A percentile compares a stretch with the other conserved stretches of the same genome.
phyloP scores from a whole-genome alignment of 2,797 vertebrate species.

The Ciconia nigra region DNA sequence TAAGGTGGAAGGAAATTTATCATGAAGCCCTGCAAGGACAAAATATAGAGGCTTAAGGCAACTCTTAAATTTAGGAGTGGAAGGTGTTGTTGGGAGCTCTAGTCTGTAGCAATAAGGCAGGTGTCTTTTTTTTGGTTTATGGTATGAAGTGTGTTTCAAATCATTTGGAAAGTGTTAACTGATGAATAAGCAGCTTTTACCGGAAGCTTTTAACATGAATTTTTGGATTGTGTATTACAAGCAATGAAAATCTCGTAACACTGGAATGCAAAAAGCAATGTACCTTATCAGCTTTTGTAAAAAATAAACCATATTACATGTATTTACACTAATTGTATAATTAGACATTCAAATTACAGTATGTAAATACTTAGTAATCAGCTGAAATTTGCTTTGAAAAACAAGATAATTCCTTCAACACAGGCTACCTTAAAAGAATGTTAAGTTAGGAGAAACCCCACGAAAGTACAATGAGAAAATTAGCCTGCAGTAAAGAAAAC shows the following conservation, averaged over 20 bases:
- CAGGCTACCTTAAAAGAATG: conserved; percentile 81
- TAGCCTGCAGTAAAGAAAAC: conserved; percentile 71
- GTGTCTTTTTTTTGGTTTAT: background rate
- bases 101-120: background rate
- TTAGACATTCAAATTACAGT: conserved; percentile 82
- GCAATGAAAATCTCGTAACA: conserved; percentile 24
- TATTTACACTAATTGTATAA: conserved; percentile 83
- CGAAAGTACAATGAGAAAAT: conserved; percentile 72
- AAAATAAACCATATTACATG: conserved; percentile 80
- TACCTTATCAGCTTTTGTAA: conserved; percentile 72
- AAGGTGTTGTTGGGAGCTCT: background rate
- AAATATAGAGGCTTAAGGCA: background rate
- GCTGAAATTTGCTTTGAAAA: conserved; percentile 83
- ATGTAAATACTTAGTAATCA: conserved; percentile 85
- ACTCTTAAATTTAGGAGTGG: background rate
- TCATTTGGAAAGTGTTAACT: background rate
- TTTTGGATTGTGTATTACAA: background rate
- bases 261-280: conserved; percentile 58
- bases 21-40: background rate
- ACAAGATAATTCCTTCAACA: conserved; percentile 82
- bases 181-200: background rate
- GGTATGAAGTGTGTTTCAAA: background rate
- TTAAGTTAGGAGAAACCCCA: conserved; percentile 75
- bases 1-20: background rate
- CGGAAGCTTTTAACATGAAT: background rate